Base-by-base conservation (phyloP, 2,888 invertebrate species). In the Apocheima hispidaria region DNA sequence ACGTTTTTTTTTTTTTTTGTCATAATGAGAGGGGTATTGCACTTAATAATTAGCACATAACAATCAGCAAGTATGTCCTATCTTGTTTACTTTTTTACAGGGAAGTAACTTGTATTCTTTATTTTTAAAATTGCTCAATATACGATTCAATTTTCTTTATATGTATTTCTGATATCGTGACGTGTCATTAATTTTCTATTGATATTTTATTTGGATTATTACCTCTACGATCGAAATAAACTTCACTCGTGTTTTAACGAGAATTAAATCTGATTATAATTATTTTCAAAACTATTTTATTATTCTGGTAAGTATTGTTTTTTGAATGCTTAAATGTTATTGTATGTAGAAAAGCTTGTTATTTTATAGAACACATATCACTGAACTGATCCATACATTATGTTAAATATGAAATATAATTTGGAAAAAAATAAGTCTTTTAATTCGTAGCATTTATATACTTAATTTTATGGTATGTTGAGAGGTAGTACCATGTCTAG, bases 221-320 rank as follows among this genome's bases (percentile, higher is more conserved):
- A 26, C 36, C 3, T 36, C 14, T 28, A 14, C 10, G 2, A 21
- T 50, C 14, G 21, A 46, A 12, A 18, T 59, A 18, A 52, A 35
- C 26, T 43, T 43, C 16, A 23, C 71, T 78, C 78, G 78, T 68
- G 79, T 79, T 81, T 77, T 81, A 81, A 78, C 75, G 78, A 74
- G 74, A 63, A 60, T 41, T 60, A 56, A 9, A 12, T 41, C 23
- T 41, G 56, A 20, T 20, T 21, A 16, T n/a, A n/a, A n/a, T 20
- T 38, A 10, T 18, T 20, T 38, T 38, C 16, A 16, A 14, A 10
- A 41, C 2, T n/a, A 3, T 16, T 16, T n/a, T n/a, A n/a, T n/a
- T n/a, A n/a, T 16, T 9, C 5, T 44, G 6, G n/a, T 43, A 43
- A 10, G 4, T 28, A 23, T 28, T 38, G 40, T 65, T 59, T 56